phyloP scores from a whole-genome alignment of 2,113 vertebrate species.

The Phoxinus phoxinus region DNA sequence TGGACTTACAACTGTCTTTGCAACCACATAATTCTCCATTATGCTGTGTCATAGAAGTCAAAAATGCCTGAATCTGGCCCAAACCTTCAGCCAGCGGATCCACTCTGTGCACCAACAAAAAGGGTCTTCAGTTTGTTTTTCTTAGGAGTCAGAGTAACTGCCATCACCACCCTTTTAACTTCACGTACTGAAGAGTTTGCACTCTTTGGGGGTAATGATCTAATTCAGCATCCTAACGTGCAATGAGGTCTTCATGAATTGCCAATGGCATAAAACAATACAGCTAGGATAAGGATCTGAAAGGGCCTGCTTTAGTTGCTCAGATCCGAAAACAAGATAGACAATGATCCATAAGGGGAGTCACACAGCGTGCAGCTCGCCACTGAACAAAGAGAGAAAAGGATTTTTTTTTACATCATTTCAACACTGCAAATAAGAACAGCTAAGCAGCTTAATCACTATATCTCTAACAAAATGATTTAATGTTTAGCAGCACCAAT shows the following conservation, averaged over 20 bases:
- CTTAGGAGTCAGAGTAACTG: not conserved
- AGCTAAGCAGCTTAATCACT: not conserved
- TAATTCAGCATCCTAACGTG: not conserved
- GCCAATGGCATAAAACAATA: not conserved
- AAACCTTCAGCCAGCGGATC: not conserved
- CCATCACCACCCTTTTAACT: not conserved
- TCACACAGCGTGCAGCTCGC: not conserved
- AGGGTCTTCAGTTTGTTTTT: not conserved
- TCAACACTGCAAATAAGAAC: not conserved
- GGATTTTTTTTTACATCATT: not conserved
- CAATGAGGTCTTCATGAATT: not conserved
- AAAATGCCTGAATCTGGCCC: not conserved
- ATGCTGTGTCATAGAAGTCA: not conserved
- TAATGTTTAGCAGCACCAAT: not conserved
- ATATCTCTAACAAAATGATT: not conserved
- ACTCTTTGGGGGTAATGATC: not conserved
- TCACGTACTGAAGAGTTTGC: not conserved
- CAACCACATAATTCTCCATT: not conserved
- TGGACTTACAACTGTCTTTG: not conserved
- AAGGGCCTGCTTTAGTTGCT: not conserved
- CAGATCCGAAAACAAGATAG: not conserved
- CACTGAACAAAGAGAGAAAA: not conserved
- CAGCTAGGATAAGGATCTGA: conserved; percentile 2
- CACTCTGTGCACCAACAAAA: not conserved
- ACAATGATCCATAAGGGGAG: not conserved